These are phyloP conservation scores for Grammatotria lemairii DNA, from an alignment of 2,113 vertebrate species.

Conservation along the genomic window DNA sequence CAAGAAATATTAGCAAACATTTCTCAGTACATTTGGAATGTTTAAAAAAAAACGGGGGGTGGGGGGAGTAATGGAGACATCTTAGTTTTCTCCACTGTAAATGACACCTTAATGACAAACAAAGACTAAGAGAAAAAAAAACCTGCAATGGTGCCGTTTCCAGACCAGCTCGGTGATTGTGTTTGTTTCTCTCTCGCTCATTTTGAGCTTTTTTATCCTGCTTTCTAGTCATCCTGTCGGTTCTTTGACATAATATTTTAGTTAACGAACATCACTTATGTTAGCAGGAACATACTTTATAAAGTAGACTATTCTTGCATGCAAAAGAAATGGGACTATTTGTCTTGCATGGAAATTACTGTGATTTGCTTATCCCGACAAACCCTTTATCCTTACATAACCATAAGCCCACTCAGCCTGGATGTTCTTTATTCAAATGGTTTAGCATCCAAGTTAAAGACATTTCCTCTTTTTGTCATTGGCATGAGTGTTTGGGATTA, in stretches of 20 bases:
- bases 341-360: not conserved
- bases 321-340: not conserved
- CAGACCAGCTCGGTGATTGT: not conserved
- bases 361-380: not conserved
- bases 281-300: not conserved
- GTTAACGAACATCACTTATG: not conserved
- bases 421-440: not conserved
- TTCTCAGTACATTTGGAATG: not conserved
- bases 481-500: not conserved
- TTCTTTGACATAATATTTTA: not conserved
- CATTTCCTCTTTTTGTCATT: not conserved
- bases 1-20: not conserved
- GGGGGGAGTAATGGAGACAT: not conserved
- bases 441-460: not conserved
- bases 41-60: rapidly evolving
- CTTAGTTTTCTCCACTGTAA: not conserved
- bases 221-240: not conserved
- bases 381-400: not conserved
- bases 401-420: not conserved
- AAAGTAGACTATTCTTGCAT: not conserved
- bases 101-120: not conserved
- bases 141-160: not conserved
- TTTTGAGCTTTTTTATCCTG: not conserved
- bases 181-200: not conserved
- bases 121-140: not conserved